phyloP scores from a whole-genome alignment of 1,140 invertebrate genomes.

The Melipona quadrifasciata region DNA sequence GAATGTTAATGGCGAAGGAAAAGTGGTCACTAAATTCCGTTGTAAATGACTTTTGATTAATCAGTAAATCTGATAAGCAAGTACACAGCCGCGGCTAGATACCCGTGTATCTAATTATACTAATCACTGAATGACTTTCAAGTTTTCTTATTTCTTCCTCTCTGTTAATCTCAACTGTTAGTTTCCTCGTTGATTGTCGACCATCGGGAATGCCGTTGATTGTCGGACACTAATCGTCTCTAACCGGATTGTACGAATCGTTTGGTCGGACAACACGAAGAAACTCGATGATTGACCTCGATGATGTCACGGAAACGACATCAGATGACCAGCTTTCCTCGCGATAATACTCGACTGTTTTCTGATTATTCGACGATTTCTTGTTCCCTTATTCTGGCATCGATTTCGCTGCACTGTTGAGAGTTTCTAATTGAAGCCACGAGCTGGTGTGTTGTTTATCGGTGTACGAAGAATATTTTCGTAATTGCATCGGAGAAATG shows the following conservation, averaged over 20 bases:
- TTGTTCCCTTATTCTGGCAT: not conserved
- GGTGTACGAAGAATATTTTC: too few species aligned
- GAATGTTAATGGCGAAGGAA: not conserved
- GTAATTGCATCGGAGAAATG: too few species aligned
- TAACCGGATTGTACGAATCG: slow-evolving; percentile 69
- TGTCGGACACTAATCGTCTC: slow-evolving; percentile 32
- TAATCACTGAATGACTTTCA: not conserved
- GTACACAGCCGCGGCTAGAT: not conserved
- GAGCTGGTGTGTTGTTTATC: not conserved
- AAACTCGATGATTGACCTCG: slow-evolving; percentile 64
- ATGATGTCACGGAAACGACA: slow-evolving; percentile 54
- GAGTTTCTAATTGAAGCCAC: not conserved
- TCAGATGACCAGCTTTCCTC: slow-evolving; percentile 66
- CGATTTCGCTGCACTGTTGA: not conserved
- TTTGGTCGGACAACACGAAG: slow-evolving; percentile 30
- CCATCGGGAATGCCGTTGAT: slow-evolving; percentile 15
- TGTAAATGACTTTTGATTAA: not conserved
- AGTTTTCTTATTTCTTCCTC: not conserved
- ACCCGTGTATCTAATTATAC: not conserved
- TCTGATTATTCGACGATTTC: slow-evolving; percentile 30
- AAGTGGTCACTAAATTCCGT: not conserved
- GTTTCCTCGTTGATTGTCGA: not conserved
- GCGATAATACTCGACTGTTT: not conserved
- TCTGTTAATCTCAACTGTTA: not conserved
- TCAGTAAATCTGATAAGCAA: not conserved